phyloP scores from a whole-genome alignment of 2,797 vertebrate species.

The Morus bassanus region DNA sequence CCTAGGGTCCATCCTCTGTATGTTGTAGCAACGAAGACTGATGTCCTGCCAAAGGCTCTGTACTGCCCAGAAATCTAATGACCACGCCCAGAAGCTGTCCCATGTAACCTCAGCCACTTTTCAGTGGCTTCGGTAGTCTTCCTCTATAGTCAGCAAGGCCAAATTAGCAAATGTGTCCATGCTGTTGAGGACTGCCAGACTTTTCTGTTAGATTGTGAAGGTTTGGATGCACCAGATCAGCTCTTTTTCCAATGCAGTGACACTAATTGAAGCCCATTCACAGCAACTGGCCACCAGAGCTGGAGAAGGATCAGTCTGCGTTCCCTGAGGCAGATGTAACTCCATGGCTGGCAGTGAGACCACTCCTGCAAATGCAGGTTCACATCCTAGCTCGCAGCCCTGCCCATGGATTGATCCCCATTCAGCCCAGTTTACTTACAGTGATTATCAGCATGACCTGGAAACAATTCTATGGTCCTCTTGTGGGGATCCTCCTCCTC shows the following conservation, averaged over 20 bases:
- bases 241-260: neutral
- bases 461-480: constrained; percentile 81
- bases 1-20: neutral
- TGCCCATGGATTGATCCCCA: neutral
- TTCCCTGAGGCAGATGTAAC: neutral
- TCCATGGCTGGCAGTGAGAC: neutral
- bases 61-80: neutral
- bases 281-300: neutral
- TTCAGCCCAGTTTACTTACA: constrained; percentile 76
- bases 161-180: accelerated
- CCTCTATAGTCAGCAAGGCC: neutral
- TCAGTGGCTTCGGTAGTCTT: neutral
- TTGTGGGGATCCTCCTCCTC: constrained; percentile 85
- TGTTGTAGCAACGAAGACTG: neutral
- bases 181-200: neutral
- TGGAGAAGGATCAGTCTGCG: neutral
- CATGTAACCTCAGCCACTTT: neutral
- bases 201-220: neutral
- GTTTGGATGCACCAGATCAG: neutral
- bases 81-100: neutral
- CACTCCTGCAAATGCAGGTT: neutral
- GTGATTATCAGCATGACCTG: constrained; percentile 82
- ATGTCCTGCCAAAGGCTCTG: neutral
- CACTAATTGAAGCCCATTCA: neutral
- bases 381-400: accelerated